Percentiles rank a stretch among this genome's conserved stretches.
Evolutionary conservation across 2,888 invertebrate species (phyloP).

Genomic region (Acleris emargana): DNA sequence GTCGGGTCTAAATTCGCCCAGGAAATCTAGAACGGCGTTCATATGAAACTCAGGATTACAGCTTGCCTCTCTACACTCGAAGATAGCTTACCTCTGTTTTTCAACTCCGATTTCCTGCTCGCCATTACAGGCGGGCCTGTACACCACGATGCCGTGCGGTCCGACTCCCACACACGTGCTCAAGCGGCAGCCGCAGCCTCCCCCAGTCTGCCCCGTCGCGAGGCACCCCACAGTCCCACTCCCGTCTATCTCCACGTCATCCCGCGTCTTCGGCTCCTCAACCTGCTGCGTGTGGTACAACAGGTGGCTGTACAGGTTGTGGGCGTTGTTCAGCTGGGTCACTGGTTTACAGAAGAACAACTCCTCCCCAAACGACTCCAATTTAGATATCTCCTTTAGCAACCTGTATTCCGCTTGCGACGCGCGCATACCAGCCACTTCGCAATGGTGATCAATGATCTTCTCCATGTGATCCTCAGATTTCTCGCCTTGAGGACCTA

Average conservation of each 20-base stretch:
- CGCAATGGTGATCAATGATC: slow-evolving; percentile 86
- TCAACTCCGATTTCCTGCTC: slow-evolving; percentile 86
- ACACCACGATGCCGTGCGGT: slow-evolving; percentile 91
- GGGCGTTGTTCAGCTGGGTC: slow-evolving; percentile 85
- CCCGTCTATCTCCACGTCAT: slow-evolving; percentile 75
- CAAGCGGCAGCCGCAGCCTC: slow-evolving; percentile 76
- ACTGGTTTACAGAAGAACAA: slow-evolving; percentile 89
- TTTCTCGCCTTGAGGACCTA: slow-evolving; percentile 84
- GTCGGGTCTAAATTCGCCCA: too few species aligned
- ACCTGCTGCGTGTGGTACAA: slow-evolving; percentile 84
- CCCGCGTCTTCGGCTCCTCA: slow-evolving; percentile 77
- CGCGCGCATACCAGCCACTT: slow-evolving; percentile 86
- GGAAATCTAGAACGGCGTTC: too few species aligned
- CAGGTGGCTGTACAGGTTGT: slow-evolving; percentile 89
- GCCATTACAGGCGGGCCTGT: slow-evolving; percentile 77
- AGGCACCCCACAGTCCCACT: slow-evolving; percentile 76
- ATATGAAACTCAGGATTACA: too few species aligned
- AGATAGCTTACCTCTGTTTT: slow-evolving; percentile 82
- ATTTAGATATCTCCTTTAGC: slow-evolving; percentile 90
- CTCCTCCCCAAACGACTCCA: slow-evolving; percentile 93
- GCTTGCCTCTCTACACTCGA: background rate
- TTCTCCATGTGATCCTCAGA: slow-evolving; percentile 85
- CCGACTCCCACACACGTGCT: slow-evolving; percentile 89
- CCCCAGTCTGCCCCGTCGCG: slow-evolving; percentile 69
- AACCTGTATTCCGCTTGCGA: slow-evolving; percentile 94